These are phyloP conservation scores for Pheosia tremula DNA, from an alignment of 2,888 invertebrate species.

Conservation along the genomic window DNA sequence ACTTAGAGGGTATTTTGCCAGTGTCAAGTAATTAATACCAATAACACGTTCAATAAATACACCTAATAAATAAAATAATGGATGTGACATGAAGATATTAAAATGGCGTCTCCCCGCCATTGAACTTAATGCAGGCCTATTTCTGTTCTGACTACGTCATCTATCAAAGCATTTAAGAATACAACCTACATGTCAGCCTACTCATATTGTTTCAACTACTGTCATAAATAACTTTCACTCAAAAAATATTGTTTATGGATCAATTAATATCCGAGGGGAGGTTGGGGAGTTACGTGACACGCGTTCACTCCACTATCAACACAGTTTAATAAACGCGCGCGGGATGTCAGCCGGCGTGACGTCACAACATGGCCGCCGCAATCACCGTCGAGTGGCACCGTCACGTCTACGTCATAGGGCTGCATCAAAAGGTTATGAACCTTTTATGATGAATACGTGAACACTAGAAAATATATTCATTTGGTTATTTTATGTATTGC, in stretches of 20 bases:
- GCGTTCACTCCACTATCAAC: conserved; percentile 39
- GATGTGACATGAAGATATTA: no score
- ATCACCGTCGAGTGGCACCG: conserved; percentile 40
- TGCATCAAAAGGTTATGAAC: conserved; percentile 1
- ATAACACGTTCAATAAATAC: no score
- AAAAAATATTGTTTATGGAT: neutral
- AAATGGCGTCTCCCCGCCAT: no score
- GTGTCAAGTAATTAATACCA: no score
- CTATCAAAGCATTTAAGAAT: no score
- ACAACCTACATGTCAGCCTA: no score
- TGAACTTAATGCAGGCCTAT: no score
- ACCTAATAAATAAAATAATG: no score
- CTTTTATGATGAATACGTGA: neutral
- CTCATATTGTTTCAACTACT: no score
- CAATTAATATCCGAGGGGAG: conserved; percentile 28
- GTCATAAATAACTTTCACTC: neutral
- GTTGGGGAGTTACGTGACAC: conserved; percentile 29
- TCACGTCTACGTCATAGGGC: conserved; percentile 16
- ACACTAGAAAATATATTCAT: neutral
- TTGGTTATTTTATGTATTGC: neutral
- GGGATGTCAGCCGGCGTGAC: conserved; percentile 46
- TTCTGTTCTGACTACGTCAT: no score
- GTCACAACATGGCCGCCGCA: conserved; percentile 55
- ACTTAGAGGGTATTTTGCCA: no score
- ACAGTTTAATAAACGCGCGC: conserved; percentile 41